Conservation (phyloP, 23 tunicate species). For the Ciona savignyi region DNA sequence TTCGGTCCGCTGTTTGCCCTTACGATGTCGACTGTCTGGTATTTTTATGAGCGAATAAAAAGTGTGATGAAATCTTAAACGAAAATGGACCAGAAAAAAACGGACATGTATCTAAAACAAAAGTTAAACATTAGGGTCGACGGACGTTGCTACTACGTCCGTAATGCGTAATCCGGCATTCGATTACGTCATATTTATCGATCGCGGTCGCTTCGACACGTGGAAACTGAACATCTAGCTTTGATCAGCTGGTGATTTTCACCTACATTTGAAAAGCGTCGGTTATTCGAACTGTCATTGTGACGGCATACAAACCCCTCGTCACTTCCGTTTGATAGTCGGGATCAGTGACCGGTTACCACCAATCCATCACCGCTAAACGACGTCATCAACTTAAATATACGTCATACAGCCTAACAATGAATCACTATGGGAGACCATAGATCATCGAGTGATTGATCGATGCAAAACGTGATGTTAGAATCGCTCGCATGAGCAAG, state of each 20-base stretch:
- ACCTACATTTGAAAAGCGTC: neutral
- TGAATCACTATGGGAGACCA: neutral
- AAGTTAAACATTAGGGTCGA: too few relatives aligned
- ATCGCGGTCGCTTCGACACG: neutral
- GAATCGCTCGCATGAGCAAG: too few relatives aligned
- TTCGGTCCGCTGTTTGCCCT: neutral
- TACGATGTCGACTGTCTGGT: neutral
- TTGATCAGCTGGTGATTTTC: too few relatives aligned
- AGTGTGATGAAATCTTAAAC: neutral
- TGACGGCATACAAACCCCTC: neutral
- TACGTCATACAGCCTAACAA: neutral
- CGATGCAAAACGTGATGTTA: neutral
- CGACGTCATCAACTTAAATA: neutral
- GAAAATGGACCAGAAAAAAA: too few relatives aligned
- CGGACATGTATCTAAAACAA: too few relatives aligned
- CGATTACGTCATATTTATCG: neutral
- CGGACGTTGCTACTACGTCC: too few relatives aligned
- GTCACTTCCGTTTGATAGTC: neutral
- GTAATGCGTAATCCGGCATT: neutral
- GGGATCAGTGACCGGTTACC: neutral
- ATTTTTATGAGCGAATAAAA: neutral
- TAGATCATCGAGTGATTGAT: neutral
- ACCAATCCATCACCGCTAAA: neutral
- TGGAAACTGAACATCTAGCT: neutral
- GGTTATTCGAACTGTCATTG: neutral